Conservation (phyloP, 2,113 vertebrate species). For the Galeopterus variegatus region DNA sequence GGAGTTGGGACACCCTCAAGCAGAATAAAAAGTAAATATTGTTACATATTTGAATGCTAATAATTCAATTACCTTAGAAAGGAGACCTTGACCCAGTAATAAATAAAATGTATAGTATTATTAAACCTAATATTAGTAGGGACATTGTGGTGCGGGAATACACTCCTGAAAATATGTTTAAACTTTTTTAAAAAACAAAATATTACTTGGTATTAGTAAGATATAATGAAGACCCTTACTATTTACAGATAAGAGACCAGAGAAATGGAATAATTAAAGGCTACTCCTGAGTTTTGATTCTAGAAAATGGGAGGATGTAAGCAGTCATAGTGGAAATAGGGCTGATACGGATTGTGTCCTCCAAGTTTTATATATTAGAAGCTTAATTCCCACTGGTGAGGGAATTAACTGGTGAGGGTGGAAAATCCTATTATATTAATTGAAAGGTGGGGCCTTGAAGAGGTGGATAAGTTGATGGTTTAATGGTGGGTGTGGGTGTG, state of each 20-base stretch:
- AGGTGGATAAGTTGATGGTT: too few species aligned
- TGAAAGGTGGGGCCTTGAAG: too few species aligned
- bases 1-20: not conserved
- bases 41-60: slow-evolving; percentile 23
- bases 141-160: not conserved
- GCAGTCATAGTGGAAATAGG: not conserved
- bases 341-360: not conserved
- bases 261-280: slow-evolving; percentile 41
- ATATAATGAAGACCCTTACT: slow-evolving; percentile 21
- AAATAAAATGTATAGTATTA: slow-evolving; percentile 10
- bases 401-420: too few species aligned
- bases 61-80: slow-evolving; percentile 25
- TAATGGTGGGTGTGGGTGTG: too few species aligned
- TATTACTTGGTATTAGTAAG: slow-evolving; percentile 11
- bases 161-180: not conserved
- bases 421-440: too few species aligned
- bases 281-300: not conserved
- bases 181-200: not conserved
- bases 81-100: not conserved
- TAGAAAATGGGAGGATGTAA: slow-evolving; percentile 14
- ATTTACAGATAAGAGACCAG: not conserved
- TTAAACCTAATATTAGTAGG: not conserved
- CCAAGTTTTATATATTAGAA: too few species aligned
- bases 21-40: not conserved
- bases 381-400: too few species aligned